Conservation (phyloP, 2,797 vertebrate genomes). For the Coregonus ussuriensis region DNA sequence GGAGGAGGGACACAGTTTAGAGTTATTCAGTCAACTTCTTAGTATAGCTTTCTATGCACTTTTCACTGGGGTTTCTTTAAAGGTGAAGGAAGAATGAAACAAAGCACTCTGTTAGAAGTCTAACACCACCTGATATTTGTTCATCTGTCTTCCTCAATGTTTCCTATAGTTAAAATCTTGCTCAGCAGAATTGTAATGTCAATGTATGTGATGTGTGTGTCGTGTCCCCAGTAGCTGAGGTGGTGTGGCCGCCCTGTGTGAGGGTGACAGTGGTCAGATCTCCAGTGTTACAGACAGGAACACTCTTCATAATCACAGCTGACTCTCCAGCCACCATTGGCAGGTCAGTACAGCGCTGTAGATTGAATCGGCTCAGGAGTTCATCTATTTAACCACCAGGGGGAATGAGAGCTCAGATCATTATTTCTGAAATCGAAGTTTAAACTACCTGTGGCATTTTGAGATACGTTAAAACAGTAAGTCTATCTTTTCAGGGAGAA, state of each 20-base stretch:
- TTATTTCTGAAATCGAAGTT: background rate
- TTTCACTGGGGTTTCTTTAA: background rate
- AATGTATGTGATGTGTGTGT: slow-evolving; percentile 9
- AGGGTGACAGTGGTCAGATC: slow-evolving; percentile 95
- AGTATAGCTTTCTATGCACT: background rate
- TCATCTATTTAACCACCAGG: background rate
- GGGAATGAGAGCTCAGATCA: slow-evolving; percentile 3
- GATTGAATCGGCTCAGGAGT: background rate
- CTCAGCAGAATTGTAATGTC: background rate
- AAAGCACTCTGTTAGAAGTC: background rate
- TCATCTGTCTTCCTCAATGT: background rate
- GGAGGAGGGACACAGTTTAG: background rate
- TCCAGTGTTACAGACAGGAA: slow-evolving; percentile 91
- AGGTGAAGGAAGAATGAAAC: background rate
- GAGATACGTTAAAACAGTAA: background rate
- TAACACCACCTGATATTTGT: background rate
- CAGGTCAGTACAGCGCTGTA: slow-evolving; percentile 73
- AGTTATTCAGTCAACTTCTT: too few species aligned
- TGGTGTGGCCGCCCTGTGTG: slow-evolving; percentile 96
- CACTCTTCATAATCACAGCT: slow-evolving; percentile 96
- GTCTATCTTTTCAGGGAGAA: slow-evolving; percentile 85
- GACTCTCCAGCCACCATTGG: slow-evolving; percentile 90
- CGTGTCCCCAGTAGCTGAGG: slow-evolving; percentile 67
- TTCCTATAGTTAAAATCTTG: background rate
- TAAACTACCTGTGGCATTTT: background rate